These are phyloP conservation scores for Tetramorium parvispinum DNA, from an alignment of 1,140 invertebrate species.

Conservation along the genomic window DNA sequence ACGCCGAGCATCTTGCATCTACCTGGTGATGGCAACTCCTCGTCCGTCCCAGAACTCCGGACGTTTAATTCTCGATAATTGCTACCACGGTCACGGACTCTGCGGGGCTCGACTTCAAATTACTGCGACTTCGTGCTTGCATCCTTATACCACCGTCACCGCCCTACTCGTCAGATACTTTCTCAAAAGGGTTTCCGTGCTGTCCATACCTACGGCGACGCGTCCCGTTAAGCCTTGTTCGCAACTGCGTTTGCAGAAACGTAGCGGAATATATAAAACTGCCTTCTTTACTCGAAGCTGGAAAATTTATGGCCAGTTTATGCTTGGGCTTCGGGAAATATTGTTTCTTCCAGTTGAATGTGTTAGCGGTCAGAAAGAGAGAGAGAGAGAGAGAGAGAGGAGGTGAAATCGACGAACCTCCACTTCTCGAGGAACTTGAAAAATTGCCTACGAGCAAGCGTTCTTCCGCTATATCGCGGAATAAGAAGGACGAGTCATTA, in stretches of 20 bases:
- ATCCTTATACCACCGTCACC: neutral
- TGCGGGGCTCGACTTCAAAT: slow-evolving; percentile 56
- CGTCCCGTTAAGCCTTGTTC: slow-evolving; percentile 13
- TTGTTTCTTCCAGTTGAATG: slow-evolving; percentile 58
- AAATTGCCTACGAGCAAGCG: slow-evolving; percentile 44
- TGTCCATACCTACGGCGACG: neutral
- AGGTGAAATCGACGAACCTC: neutral
- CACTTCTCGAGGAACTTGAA: slow-evolving; percentile 36
- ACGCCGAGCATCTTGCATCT: slow-evolving; percentile 31
- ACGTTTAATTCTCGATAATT: slow-evolving; percentile 73
- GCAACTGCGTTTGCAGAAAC: slow-evolving; percentile 35
- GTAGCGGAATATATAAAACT: slow-evolving; percentile 11
- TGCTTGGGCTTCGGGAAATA: slow-evolving; percentile 49
- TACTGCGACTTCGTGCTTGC: slow-evolving; percentile 49
- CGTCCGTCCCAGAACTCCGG: slow-evolving; percentile 44
- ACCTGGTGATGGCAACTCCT: slow-evolving; percentile 22
- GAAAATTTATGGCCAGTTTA: slow-evolving; percentile 61
- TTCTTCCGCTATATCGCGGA: slow-evolving; percentile 30
- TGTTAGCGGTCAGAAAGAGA: neutral
- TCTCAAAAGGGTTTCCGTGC: neutral
- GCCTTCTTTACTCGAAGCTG: neutral
- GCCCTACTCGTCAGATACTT: neutral
- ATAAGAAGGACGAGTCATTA: slow-evolving; percentile 37
- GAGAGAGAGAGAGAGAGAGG: neutral
- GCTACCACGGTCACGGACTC: slow-evolving; percentile 65